Conservation (phyloP, 2,888 invertebrate species). For the Crioceris asparagi region DNA sequence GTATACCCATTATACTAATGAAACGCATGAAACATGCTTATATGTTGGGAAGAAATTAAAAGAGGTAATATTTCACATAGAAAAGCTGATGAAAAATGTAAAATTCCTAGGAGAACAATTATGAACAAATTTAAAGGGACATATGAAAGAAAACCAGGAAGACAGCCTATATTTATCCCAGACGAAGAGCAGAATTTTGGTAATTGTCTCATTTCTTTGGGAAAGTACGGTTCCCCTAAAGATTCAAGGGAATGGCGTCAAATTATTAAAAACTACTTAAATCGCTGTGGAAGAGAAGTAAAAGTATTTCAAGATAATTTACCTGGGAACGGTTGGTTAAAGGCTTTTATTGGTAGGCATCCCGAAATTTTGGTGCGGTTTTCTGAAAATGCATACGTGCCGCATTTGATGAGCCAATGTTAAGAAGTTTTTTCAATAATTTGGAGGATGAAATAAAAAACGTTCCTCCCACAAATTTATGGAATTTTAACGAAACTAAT, state of each 20-base stretch:
- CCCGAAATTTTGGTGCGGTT: constrained; percentile 2
- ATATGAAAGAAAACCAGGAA: constrained; percentile 9
- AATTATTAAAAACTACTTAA: constrained; percentile 1
- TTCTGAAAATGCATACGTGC: constrained; percentile 11
- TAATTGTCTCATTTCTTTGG: too few relatives aligned
- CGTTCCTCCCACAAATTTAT: constrained; percentile 19
- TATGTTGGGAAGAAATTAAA: constrained; percentile 10
- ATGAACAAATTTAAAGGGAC: constrained; percentile 11
- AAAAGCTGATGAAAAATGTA: constrained; percentile 9
- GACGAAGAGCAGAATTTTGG: constrained; percentile 9
- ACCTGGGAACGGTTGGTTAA: not conserved
- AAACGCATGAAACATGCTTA: constrained; percentile 8
- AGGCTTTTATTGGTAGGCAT: not conserved
- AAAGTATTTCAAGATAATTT: constrained; percentile 1
- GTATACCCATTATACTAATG: constrained; percentile 10
- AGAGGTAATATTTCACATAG: constrained; percentile 8
- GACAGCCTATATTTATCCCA: constrained; percentile 6
- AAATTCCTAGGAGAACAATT: constrained; percentile 10
- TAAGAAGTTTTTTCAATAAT: constrained; percentile 12
- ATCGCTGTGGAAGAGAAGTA: not conserved
- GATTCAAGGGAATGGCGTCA: not conserved
- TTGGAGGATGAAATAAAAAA: constrained; percentile 9
- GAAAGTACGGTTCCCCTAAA: constrained; percentile 5
- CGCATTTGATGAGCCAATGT: constrained; percentile 8
- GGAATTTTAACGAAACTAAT: constrained; percentile 26